These are phyloP conservation scores for Ciconia maguari DNA, from an alignment of 2,113 vertebrate genomes.

Conservation along the genomic window DNA sequence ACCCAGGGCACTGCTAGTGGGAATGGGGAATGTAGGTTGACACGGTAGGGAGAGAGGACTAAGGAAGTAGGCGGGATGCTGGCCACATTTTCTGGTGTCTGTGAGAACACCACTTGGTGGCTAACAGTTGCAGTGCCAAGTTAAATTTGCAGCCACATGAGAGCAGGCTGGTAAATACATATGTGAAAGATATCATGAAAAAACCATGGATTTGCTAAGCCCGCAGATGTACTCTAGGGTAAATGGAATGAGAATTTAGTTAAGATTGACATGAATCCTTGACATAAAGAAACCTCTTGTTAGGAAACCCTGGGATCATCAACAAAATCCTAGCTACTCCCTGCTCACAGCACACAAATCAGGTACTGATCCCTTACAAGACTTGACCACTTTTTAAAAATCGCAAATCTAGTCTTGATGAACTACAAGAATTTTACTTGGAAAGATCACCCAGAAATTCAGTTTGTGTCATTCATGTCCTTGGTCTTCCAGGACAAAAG, in stretches of 20 bases:
- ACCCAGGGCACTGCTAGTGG: background rate
- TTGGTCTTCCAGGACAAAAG: background rate
- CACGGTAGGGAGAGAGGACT: background rate
- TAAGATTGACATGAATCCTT: background rate
- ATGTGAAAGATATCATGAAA: slow-evolving; percentile 31
- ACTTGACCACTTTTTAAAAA: background rate
- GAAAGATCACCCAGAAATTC: background rate
- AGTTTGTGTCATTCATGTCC: background rate
- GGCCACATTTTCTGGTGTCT: background rate
- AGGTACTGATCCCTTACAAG: background rate
- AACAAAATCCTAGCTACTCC: background rate
- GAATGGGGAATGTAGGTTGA: background rate
- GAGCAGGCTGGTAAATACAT: background rate
- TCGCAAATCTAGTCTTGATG: background rate
- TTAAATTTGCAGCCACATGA: slow-evolving; percentile 26
- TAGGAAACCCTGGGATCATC: background rate
- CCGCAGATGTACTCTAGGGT: background rate
- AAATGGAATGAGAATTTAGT: background rate
- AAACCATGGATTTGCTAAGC: slow-evolving; percentile 14
- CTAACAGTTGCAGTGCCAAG: background rate
- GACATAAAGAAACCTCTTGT: background rate
- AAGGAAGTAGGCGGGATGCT: background rate
- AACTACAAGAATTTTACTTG: background rate
- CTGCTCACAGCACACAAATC: background rate
- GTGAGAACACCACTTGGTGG: background rate